phyloP scores from a whole-genome alignment of 2,888 invertebrate species.

The Cetonia aurata region DNA sequence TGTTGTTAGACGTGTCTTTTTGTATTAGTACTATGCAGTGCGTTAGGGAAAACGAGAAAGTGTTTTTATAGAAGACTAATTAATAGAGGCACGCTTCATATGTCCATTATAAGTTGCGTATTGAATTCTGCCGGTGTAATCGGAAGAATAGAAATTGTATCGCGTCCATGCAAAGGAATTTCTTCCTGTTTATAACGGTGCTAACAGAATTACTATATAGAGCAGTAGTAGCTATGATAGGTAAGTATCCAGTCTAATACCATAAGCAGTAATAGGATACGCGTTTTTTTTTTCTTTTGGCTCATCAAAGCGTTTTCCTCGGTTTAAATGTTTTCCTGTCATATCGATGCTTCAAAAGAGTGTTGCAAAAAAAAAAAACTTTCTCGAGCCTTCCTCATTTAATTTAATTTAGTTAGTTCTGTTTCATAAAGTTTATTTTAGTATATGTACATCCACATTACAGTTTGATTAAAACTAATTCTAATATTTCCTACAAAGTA shows the following conservation, averaged over 20 bases:
- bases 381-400: no score
- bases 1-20: neutral
- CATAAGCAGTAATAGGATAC: neutral
- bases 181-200: conserved; percentile 24
- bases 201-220: neutral
- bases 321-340: conserved; percentile 3
- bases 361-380: no score
- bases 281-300: neutral
- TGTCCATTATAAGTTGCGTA: neutral
- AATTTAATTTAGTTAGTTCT: no score
- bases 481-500: no score
- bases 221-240: conserved; percentile 11
- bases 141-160: conserved; percentile 34
- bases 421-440: no score
- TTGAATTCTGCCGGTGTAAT: conserved; percentile 9
- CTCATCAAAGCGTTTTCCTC: conserved; percentile 11
- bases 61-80: conserved; percentile 7
- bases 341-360: no score
- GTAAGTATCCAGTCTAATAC: no score
- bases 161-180: conserved; percentile 11
- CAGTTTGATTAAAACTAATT: no score
- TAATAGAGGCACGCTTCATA: conserved; percentile 8
- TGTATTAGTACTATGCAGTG: conserved; percentile 1
- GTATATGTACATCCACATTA: no score
- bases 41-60: conserved; percentile 31